Conservation (phyloP, 2,888 invertebrate genomes). For the Dryadula phaetusa region DNA sequence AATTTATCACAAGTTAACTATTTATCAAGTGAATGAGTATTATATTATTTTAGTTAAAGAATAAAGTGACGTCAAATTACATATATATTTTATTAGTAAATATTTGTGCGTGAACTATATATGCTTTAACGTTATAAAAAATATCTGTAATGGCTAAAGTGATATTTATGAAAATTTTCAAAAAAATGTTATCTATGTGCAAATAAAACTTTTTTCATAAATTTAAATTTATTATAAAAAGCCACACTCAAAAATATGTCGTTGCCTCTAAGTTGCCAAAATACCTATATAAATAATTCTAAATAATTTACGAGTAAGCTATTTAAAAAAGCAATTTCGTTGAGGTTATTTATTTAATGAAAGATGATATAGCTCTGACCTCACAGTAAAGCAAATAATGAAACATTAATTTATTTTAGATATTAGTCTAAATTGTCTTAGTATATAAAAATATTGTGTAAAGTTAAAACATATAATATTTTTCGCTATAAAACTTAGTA, state of each 20-base stretch:
- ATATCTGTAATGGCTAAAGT: background rate
- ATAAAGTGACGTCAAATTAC: background rate
- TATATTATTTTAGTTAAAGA: background rate
- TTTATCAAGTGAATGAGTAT: background rate
- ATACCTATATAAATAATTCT: background rate
- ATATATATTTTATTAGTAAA: background rate
- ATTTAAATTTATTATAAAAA: background rate
- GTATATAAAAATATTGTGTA: background rate
- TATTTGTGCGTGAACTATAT: background rate
- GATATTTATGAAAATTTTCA: background rate
- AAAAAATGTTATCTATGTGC: background rate
- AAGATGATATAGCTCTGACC: slow-evolving; percentile 7
- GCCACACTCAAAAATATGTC: background rate
- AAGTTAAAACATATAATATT: background rate
- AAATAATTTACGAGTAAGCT: background rate
- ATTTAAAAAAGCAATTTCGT: slow-evolving; percentile 18
- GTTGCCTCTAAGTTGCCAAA: background rate
- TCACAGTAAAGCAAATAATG: slow-evolving; percentile 2
- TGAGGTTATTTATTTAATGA: slow-evolving; percentile 2
- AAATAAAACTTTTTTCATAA: background rate
- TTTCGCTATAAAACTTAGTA: background rate
- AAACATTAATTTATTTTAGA: background rate
- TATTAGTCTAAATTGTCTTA: background rate
- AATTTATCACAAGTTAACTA: no score
- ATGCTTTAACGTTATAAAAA: background rate